Evolutionary conservation across 1,140 invertebrate species (phyloP).

Genomic region (Aphis gossypii): DNA sequence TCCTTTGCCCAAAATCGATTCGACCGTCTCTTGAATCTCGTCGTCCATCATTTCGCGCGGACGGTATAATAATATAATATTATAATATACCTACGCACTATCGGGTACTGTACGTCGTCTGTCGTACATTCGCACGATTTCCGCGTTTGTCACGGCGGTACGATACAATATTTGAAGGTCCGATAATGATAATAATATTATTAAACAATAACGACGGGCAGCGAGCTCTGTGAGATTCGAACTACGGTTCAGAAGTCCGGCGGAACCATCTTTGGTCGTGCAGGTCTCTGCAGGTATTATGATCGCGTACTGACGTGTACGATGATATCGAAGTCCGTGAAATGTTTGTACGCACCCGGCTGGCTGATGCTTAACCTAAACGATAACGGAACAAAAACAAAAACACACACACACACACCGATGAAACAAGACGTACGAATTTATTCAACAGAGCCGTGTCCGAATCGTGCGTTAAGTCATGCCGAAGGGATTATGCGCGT

Average conservation of each 20-base stretch:
- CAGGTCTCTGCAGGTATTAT: background rate
- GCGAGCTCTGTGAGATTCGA: background rate
- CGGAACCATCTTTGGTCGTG: background rate
- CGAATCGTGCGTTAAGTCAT: background rate
- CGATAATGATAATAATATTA: no score
- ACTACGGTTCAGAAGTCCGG: background rate
- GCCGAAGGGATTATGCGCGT: background rate
- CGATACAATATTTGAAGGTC: no score
- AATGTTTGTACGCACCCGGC: background rate
- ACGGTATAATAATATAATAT: no score
- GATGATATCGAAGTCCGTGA: no score
- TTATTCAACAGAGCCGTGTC: background rate
- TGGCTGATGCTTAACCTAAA: background rate
- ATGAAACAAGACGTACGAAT: conserved; percentile 15
- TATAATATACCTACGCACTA: no score
- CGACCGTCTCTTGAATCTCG: conserved; percentile 80
- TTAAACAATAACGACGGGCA: no score
- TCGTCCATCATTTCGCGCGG: conserved; percentile 70
- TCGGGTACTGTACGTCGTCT: background rate
- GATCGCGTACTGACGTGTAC: background rate
- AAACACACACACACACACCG: background rate
- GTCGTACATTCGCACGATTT: background rate
- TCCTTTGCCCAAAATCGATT: conserved; percentile 78
- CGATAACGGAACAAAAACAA: background rate
- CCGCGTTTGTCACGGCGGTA: background rate